Evolutionary conservation across 2,888 invertebrate genomes (phyloP).

Genomic region (Pseudococcus viburni): DNA sequence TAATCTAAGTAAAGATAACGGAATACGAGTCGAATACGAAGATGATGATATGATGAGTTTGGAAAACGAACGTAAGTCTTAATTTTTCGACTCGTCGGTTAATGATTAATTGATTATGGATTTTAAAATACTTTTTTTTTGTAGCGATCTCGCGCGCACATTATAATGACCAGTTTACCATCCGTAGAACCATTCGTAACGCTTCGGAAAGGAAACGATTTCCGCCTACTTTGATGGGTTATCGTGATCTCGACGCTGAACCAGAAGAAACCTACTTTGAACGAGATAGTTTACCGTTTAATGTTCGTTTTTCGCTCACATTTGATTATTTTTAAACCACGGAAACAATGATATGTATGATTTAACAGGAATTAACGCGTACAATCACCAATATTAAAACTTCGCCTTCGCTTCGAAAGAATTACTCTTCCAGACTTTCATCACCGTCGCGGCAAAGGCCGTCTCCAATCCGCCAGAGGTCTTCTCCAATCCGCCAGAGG

Average conservation of each 20-base stretch:
- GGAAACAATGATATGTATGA: neutral
- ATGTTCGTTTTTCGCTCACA: neutral
- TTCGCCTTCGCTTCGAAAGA: slow-evolving; percentile 22
- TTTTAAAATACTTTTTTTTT: neutral
- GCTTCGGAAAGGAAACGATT: neutral
- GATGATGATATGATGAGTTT: slow-evolving; percentile 61
- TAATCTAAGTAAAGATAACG: slow-evolving; percentile 22
- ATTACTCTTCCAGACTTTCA: slow-evolving; percentile 30
- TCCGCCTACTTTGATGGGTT: slow-evolving; percentile 31
- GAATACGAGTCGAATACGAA: slow-evolving; percentile 56
- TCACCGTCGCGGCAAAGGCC: slow-evolving; percentile 37
- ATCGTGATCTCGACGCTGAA: slow-evolving; percentile 25
- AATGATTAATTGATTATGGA: no score
- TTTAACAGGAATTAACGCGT: slow-evolving; percentile 52
- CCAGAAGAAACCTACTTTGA: neutral
- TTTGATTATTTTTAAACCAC: neutral
- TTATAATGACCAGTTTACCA: slow-evolving; percentile 27
- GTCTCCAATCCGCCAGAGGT: no score
- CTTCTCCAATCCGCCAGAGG: no score
- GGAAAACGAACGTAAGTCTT: slow-evolving; percentile 59
- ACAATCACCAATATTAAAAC: slow-evolving; percentile 50
- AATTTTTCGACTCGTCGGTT: neutral
- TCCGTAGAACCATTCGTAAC: slow-evolving; percentile 61
- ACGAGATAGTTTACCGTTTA: slow-evolving; percentile 7
- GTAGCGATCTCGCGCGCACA: neutral